Evolutionary conservation across 2,888 invertebrate genomes (phyloP), one percentile per base, ranked within the genome.

Genomic region (Automeris io): DNA sequence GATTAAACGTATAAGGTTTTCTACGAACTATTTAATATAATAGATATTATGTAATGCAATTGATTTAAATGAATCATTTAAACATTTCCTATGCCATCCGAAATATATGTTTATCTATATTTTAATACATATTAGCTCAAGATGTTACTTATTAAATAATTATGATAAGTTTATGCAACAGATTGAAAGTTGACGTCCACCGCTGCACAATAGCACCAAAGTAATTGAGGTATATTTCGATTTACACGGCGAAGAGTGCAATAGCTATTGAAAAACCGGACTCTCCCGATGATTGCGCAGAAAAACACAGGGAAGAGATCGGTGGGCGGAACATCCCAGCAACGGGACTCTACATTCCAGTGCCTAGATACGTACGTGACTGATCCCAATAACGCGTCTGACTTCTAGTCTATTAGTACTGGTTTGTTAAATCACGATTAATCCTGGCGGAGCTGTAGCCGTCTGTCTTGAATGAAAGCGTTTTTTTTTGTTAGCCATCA

Each of bases 331-430:
- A 51, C 52, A 49, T 49, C 66, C 62, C 62, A 52, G 54, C 61
- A 77, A 76, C 77, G 74, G 72, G 64, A 73, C 59, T 54, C 35
- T 16, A 51, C 71, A 68, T 76, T 71, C 70, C 69, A 44, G 37
- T 39, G 34, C 12, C 29, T 35, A 40, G 54, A 44, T 44, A 43
- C 45, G 41, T 44, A 43, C 48, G 44, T 46, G 51, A 43, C 45
- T 54, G 41, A 37, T 35, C 44, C 34, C 29, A 34, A 25, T 33
- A 25, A 35, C 16, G 16, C 41, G 45, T 40, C 42, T 35, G 44
- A 38, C 41, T 39, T 37, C 39, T 45, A 38, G 25, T 32, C 37
- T 31, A 32, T 37, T 32, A 37, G 23, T 22, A 37, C 37, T 32
- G 18, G 32, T 29, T 37, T 7, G 32, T 18, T 32, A 18, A 24